phyloP scores from a whole-genome alignment of 2,888 invertebrate genomes.

The Pristionchus fissidentatus region DNA sequence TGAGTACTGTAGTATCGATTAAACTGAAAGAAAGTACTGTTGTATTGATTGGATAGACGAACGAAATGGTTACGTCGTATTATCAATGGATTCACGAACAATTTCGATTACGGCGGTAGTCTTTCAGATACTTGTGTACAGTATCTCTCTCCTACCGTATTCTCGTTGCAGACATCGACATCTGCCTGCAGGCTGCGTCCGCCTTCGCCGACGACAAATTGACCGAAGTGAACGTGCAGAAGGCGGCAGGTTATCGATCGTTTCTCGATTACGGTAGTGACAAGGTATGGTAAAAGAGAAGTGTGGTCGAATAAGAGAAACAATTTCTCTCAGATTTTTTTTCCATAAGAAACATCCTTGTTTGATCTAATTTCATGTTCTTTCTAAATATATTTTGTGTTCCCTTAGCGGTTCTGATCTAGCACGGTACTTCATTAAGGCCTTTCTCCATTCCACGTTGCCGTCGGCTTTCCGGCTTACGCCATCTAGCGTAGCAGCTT shows the following conservation, averaged over 20 bases:
- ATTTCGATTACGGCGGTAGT: not conserved
- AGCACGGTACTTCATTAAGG: not conserved
- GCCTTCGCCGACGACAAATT: not conserved
- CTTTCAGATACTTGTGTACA: not conserved
- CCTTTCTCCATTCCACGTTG: not conserved
- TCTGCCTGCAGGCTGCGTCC: slow-evolving; percentile 38
- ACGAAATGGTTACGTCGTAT: not conserved
- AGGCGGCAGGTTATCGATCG: slow-evolving; percentile 6
- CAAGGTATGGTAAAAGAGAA: too few relatives aligned
- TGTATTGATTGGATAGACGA: too few relatives aligned
- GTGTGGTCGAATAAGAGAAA: too few relatives aligned
- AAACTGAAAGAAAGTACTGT: not conserved
- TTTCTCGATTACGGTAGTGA: not conserved
- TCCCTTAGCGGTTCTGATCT: not conserved
- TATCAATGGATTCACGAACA: not conserved
- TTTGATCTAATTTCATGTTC: too few relatives aligned
- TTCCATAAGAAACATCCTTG: too few relatives aligned
- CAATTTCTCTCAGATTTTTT: too few relatives aligned
- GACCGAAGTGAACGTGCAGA: not conserved
- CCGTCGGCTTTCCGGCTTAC: too few relatives aligned
- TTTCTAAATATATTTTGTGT: not conserved
- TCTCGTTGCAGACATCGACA: slow-evolving; percentile 4
- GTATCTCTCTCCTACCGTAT: not conserved
- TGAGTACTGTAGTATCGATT: not conserved
- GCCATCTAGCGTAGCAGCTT: too few relatives aligned